Evolutionary conservation across 2,113 vertebrate genomes (phyloP), one percentile per base, ranked within the genome.

Genomic region (Apodemus sylvaticus): DNA sequence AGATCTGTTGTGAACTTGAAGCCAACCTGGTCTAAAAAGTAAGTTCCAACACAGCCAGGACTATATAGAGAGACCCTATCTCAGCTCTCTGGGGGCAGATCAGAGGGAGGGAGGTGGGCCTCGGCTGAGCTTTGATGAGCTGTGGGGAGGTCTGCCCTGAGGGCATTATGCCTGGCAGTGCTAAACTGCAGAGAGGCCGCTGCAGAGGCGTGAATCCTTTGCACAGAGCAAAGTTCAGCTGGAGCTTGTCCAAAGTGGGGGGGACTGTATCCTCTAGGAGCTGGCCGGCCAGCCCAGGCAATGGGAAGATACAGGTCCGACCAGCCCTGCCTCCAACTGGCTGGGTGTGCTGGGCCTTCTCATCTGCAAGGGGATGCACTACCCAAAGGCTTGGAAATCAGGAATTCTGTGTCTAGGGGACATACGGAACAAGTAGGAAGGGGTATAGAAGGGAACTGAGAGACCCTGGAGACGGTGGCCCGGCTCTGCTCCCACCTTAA

Each of bases 151-250:
- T 42, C 71, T 64, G 55, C 68, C 31, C 51, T 11, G 1, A 45
- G 39, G 42, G 92, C 77, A 71, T 34, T 60, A 45, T 66, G 66
- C 60, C 66, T 42, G 26, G 45, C 42, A 34, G 19, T 58, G 11
- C 81, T 83, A 17, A 7, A 81, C 53, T 55, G 64, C 86, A 26
- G 58, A 68, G 22, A 55, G 39, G 51, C n/a, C 82, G 68, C 89
- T 82, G 86, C 60, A 31, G n/a, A 60, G 71, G 82, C 51, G 22
- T 86, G 39, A 68, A 82, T 81, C 70, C 60, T 71, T 55, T 0
- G 4, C 53, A 53, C 36, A 55, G 74, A 86, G 79, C 94, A 87
- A 77, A 97, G 88, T 94, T 71, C 86, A 86, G 7, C 22, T 96
- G 89, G 91, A 86, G 22, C 88, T 45, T 94, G n/a, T 88, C 60